Conservation (phyloP, 2,797 vertebrate species). For the Podarcis lilfordi region DNA sequence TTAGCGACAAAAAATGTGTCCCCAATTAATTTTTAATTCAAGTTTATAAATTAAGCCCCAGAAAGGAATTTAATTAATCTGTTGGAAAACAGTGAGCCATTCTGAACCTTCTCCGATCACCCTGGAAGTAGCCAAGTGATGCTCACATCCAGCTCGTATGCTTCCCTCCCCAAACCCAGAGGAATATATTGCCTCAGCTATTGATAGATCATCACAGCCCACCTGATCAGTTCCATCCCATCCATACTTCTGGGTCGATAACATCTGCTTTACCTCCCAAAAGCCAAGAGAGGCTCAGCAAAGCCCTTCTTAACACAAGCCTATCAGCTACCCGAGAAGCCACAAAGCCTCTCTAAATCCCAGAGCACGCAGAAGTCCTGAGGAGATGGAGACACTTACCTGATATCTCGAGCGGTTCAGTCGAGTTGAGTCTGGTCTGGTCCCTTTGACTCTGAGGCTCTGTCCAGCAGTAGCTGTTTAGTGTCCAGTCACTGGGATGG, state of each 20-base stretch:
- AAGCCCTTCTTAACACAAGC: not conserved
- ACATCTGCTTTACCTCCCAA: not conserved
- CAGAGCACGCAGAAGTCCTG: not conserved
- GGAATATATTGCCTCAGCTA: not conserved
- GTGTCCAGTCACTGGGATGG: not conserved
- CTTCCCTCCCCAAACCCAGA: not conserved
- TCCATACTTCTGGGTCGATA: not conserved
- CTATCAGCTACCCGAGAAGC: not conserved
- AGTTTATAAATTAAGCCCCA: not conserved
- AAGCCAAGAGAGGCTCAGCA: not conserved
- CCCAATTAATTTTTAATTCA: not conserved
- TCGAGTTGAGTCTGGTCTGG: not conserved
- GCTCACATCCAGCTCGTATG: not conserved
- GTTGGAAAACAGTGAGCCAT: not conserved
- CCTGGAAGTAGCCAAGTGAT: not conserved
- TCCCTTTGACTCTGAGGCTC: not conserved
- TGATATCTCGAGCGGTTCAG: not conserved
- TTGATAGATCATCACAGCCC: not conserved
- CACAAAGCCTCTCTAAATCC: not conserved
- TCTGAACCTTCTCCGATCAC: not conserved
- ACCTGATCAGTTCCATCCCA: not conserved
- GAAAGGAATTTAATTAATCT: not conserved
- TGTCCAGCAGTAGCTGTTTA: conserved; percentile 1
- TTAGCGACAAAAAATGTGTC: not conserved
- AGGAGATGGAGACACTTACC: conserved; percentile 12